Evolutionary conservation across 2,797 vertebrate genomes (phyloP).

Genomic region (Sebastes dallii): DNA sequence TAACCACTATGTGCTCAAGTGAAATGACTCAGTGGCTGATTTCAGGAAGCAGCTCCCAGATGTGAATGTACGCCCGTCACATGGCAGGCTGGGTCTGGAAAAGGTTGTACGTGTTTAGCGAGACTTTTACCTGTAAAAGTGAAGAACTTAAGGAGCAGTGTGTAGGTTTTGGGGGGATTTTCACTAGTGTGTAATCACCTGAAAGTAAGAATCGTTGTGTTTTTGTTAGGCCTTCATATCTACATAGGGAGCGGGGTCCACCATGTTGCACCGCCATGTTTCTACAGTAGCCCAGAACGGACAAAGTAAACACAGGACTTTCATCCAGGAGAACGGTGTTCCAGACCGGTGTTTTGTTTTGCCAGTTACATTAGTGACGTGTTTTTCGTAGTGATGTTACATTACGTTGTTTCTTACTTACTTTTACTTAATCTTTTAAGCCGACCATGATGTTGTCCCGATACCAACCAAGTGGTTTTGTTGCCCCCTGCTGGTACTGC

Average conservation of each 20-base stretch:
- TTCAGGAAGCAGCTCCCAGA: constrained; percentile 10
- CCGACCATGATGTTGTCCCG: no score
- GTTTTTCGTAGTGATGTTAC: no score
- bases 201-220: neutral
- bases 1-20: constrained; percentile 41
- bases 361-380: no score
- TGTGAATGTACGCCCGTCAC: neutral
- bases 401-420: no score
- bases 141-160: neutral
- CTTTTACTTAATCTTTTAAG: no score
- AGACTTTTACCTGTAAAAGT: neutral
- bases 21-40: constrained; percentile 25
- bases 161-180: neutral
- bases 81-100: neutral
- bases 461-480: no score
- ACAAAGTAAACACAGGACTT: fast-evolving
- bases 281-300: no score
- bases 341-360: no score
- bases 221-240: no score
- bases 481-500: no score
- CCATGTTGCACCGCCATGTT: fast-evolving
- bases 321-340: no score
- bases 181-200: neutral
- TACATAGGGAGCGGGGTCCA: no score
- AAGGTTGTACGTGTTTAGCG: neutral